phyloP scores from a whole-genome alignment of 2,888 invertebrate species.

The Hanleya hanleyi region DNA sequence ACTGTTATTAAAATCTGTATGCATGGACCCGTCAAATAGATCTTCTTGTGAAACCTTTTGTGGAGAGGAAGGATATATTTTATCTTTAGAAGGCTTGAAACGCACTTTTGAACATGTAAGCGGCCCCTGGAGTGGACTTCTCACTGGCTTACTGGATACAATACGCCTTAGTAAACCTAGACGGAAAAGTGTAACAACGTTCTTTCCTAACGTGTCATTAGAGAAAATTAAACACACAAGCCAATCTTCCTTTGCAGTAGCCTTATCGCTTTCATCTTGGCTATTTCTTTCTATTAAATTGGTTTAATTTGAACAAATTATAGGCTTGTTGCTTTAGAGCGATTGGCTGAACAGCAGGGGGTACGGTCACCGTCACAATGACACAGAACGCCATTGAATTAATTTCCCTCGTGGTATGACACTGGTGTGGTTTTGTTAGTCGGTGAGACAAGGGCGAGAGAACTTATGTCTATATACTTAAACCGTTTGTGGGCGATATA shows the following conservation, averaged over 20 bases:
- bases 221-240: not conserved
- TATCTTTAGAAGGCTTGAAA: too few species aligned
- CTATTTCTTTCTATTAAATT: conserved; percentile 11
- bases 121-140: not conserved
- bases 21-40: not conserved
- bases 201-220: not conserved
- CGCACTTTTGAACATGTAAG: too few species aligned
- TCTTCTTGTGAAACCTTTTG: too few species aligned
- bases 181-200: conserved; percentile 3
- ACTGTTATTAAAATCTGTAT: not conserved
- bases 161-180: not conserved
- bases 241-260: not conserved
- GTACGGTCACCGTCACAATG: too few species aligned
- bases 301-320: conserved; percentile 5
- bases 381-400: too few species aligned
- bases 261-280: conserved; percentile 6
- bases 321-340: not conserved
- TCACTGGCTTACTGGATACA: not conserved
- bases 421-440: too few species aligned
- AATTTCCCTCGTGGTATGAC: too few species aligned
- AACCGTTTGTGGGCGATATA: too few species aligned
- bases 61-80: too few species aligned
- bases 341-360: not conserved
- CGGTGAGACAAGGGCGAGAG: too few species aligned
- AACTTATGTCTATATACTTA: too few species aligned